Base-by-base conservation (phyloP, 2,113 vertebrate genomes). In the Zeus faber region DNA sequence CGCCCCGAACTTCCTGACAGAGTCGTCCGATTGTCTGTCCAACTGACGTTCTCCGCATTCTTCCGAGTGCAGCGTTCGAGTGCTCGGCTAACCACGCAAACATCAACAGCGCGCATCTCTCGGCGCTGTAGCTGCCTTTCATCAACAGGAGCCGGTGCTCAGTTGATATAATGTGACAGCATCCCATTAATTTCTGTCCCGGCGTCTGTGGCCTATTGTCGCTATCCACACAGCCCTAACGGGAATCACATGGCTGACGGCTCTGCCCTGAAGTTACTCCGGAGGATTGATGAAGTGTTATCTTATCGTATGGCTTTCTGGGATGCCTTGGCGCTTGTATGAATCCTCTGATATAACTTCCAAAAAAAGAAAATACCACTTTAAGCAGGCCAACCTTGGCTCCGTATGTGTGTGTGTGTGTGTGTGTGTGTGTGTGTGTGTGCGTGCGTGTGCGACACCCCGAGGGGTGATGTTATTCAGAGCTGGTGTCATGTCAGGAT, bases 1-100 rank as follows among this genome's bases (percentile, higher is more conserved):
- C 3, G 67, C 18, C 7, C 35, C 6, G 18, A 21, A 5, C 3
- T 11, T 58, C 45, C 46, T 47, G 67, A 78, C 74, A 69, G 65
- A 71, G 87, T 77, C 76, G 80, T 83, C 81, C 55, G 59, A 73
- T 69, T 76, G 84, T 87, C 87, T 84, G 72, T 80, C 71, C 77
- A 61, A 49, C 41, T 64, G 35, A 63, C 69, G 77, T 83, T 63
- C 60, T 66, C 49, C 14, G 52, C 80, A 87, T 87, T 87, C 84
- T 61, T 64, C 45, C 21, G 47, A 51, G 33, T 31, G 44, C 69
- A 37, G 48, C 48, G 10, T 33, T 52, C 29, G 52, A 23, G 61
- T 45, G 21, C 72, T 70, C 40, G 23, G n/a, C 45, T 43, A 44
- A 22, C 16, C 5, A 13, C 35, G 21, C 25, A 62, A 58, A 66